A percentile compares a stretch with the other conserved stretches of the same genome.
These are phyloP conservation scores for Stylophora pistillata DNA, from an alignment of 64 coral and sea anemone species.

Conservation along the genomic window DNA sequence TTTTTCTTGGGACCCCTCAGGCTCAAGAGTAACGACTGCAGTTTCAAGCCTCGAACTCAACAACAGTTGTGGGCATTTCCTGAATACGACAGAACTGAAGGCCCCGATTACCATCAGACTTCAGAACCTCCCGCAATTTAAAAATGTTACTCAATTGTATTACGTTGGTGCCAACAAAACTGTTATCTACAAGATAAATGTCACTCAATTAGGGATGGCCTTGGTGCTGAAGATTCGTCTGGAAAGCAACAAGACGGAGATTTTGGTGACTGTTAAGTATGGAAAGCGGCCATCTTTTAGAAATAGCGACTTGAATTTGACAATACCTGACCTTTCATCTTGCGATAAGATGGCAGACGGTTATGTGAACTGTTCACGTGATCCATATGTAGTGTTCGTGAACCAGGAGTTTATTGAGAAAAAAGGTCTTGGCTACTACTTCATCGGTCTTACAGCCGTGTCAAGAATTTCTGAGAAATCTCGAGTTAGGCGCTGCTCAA, in stretches of 20 bases:
- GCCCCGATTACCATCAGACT: neutral
- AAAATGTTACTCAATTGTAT: neutral
- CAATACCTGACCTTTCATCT: slow-evolving; percentile 8
- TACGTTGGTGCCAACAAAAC: slow-evolving; percentile 28
- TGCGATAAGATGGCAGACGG: neutral
- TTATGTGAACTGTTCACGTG: slow-evolving; percentile 8
- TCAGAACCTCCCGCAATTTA: neutral
- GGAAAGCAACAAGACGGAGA: neutral
- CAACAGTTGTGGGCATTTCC: neutral
- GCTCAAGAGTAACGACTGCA: neutral
- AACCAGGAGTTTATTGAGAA: neutral
- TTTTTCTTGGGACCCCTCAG: slow-evolving; percentile 11
- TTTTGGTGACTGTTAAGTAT: slow-evolving; percentile 20
- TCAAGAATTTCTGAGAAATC: neutral
- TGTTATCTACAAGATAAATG: neutral
- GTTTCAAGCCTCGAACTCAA: slow-evolving; percentile 24
- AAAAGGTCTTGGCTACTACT: neutral
- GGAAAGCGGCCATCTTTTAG: neutral
- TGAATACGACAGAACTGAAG: neutral
- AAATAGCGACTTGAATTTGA: neutral
- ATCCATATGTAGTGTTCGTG: neutral
- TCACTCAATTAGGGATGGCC: neutral
- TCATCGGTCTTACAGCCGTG: neutral
- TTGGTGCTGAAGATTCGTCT: slow-evolving; percentile 29
- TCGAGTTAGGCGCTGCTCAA: neutral